Base-by-base conservation (phyloP, 2,888 invertebrate genomes). In the Acanthosepion esculentum region DNA sequence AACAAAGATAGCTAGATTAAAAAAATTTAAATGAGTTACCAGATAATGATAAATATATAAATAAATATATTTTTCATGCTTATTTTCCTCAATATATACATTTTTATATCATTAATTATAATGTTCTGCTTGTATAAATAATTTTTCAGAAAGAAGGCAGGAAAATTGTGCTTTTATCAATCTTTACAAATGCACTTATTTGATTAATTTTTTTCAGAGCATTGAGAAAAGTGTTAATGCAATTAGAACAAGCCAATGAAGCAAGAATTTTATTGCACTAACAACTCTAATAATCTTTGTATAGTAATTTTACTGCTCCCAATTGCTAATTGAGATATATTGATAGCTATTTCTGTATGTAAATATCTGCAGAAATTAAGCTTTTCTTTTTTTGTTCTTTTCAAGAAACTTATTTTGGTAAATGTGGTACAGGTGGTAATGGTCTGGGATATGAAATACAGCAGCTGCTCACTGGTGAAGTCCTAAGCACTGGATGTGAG, bases 371-470 rank as follows among this genome's bases (percentile, higher is more conserved):
- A 50, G 50, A 50, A n/a, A 78, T 78, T 33, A 6, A 33, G 20
- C 23, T 1, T 59, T 59, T 59, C 6, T 59, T 59, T 20, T 20
- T 23, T 78, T 78, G 33, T 78, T 33, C 12, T 15, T 15, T 12
- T n/a, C 3, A n/a, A 78, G 33, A 12, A 78, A n/a, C 78, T 33
- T 78, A 78, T 78, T 78, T 33, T 78, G 78, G n/a, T 78, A 78
- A 78, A 78, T 78, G 78, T 78, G 78, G 78, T 78, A 78, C 78
- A 78, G 78, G 78, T 78, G 78, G 78, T 78, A 78, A 12, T 33
- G 78, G 78, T 78, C 78, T 78, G n/a, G 78, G 78, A 78, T 78
- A 78, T 78, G 78, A 78, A 78, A 78, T 78, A 78, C 78, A 78
- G 78, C 78, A 78, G n/a, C 78, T 78, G 78, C 78, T 78, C n/a